phyloP scores from a whole-genome alignment of 1,140 invertebrate species.

The Diorhabda sublineata region DNA sequence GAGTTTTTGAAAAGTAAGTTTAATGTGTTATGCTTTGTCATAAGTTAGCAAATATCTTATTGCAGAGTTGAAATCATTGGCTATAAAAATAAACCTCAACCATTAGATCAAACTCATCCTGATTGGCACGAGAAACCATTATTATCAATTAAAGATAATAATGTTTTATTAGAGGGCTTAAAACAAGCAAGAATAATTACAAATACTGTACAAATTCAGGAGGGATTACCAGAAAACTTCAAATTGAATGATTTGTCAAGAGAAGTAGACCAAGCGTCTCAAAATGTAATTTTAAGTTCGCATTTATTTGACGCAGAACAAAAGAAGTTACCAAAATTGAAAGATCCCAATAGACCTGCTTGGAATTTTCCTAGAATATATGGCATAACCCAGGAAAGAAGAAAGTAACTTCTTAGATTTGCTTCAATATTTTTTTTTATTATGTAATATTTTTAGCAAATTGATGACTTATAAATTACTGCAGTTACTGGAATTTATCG shows the following conservation, averaged over 20 bases:
- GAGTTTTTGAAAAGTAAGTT: conserved; percentile 39
- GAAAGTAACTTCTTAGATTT: conserved; percentile 57
- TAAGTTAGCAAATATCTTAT: conserved; percentile 24
- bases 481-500: conserved; percentile 63
- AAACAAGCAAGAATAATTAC: conserved; percentile 69
- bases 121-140: conserved; percentile 60
- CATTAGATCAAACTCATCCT: conserved; percentile 56
- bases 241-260: conserved; percentile 46
- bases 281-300: conserved; percentile 62
- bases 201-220: conserved; percentile 64
- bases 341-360: conserved; percentile 63
- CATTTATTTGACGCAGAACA: conserved; percentile 76
- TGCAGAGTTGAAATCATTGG: conserved; percentile 51
- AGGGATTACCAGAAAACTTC: conserved; percentile 58
- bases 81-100: conserved; percentile 40
- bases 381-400: conserved; percentile 65
- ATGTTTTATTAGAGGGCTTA: conserved; percentile 66
- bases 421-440: too few species aligned
- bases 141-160: conserved; percentile 56
- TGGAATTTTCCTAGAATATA: conserved; percentile 67
- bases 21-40: conserved; percentile 1
- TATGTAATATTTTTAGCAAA: conserved; percentile 52
- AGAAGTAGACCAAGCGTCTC: conserved; percentile 53
- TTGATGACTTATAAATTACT: conserved; percentile 67
- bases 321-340: conserved; percentile 67